phyloP scores from a whole-genome alignment of 2,888 invertebrate species.

The Torymus aiolomorphi region DNA sequence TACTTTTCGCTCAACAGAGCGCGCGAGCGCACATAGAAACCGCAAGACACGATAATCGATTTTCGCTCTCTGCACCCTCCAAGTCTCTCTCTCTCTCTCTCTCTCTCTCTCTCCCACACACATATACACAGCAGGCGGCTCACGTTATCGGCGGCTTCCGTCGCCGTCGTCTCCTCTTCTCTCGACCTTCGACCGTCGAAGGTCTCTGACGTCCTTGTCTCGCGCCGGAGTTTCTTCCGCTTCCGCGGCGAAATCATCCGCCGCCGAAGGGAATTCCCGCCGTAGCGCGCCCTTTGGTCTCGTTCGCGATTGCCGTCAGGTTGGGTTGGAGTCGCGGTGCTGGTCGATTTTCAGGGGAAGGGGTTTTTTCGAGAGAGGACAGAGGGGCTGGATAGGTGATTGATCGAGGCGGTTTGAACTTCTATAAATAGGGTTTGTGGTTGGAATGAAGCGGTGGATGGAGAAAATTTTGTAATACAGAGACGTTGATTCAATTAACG shows the following conservation, averaged over 20 bases:
- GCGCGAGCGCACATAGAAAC: not conserved
- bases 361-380: too few species aligned
- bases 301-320: too few species aligned
- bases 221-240: conserved; percentile 58
- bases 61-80: conserved; percentile 13
- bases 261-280: conserved; percentile 57
- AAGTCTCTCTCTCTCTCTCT: too few species aligned
- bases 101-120: too few species aligned
- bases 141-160: conserved; percentile 13
- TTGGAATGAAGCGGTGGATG: too few species aligned
- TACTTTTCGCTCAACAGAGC: not conserved
- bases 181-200: conserved; percentile 37
- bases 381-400: too few species aligned
- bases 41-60: conserved; percentile 38
- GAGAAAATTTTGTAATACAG: too few species aligned
- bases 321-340: too few species aligned
- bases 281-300: not conserved
- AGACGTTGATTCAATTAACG: too few species aligned
- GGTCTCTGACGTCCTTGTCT: conserved; percentile 25
- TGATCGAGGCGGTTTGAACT: too few species aligned
- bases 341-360: too few species aligned
- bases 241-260: conserved; percentile 61
- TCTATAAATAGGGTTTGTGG: too few species aligned
- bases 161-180: not conserved
- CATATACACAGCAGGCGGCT: conserved; percentile 28